phyloP scores from a whole-genome alignment of 1,140 invertebrate species.

The Helicoverpa armigera region DNA sequence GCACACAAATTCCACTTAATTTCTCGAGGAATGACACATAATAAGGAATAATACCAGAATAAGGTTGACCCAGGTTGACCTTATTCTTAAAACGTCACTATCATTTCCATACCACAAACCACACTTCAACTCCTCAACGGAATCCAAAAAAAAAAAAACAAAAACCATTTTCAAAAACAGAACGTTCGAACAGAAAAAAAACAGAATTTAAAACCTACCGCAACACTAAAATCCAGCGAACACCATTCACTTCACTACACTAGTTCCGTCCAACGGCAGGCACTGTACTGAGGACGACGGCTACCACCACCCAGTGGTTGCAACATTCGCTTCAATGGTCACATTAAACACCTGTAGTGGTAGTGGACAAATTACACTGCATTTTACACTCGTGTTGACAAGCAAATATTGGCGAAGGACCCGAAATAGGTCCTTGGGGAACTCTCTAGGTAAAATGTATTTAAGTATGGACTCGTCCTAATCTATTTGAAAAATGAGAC shows the following conservation, averaged over 20 bases:
- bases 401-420: background rate
- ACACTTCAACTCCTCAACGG: too few species aligned
- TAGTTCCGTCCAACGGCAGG: slow-evolving; percentile 27
- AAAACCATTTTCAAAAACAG: background rate
- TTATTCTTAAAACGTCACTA: too few species aligned
- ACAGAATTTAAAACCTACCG: slow-evolving; percentile 14
- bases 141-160: background rate
- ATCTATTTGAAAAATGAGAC: background rate
- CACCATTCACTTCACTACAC: slow-evolving; percentile 35
- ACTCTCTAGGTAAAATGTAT: too few species aligned
- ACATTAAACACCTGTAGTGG: slow-evolving; percentile 3
- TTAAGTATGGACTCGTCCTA: too few species aligned
- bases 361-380: background rate
- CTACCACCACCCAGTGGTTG: slow-evolving; percentile 19
- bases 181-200: slow-evolving; percentile 2
- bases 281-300: slow-evolving; percentile 20
- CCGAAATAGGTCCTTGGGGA: background rate
- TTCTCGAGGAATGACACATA: too few species aligned
- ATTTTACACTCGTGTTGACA: background rate
- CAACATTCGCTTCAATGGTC: slow-evolving; percentile 27
- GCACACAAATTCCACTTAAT: too few species aligned
- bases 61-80: too few species aligned
- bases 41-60: too few species aligned
- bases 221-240: slow-evolving; percentile 25
- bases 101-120: too few species aligned